Conservation (phyloP, 2,888 invertebrate species). For the Trimorus sp. region DNA sequence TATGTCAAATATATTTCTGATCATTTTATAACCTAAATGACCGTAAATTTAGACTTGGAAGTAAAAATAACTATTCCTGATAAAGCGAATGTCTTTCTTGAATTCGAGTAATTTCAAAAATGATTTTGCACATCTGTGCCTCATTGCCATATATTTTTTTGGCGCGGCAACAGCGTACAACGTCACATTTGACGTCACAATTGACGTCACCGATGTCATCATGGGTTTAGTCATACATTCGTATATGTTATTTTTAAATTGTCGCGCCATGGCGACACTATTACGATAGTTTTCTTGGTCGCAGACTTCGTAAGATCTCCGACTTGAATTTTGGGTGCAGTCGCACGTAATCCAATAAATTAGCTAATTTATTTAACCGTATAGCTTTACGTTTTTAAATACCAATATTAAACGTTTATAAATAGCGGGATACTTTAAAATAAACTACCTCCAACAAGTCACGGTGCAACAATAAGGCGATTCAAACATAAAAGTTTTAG, state of each 20-base stretch:
- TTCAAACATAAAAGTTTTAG: too few relatives aligned
- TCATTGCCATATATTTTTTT: constrained; percentile 34
- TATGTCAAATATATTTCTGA: constrained; percentile 28
- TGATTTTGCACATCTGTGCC: constrained; percentile 2
- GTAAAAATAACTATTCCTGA: not conserved
- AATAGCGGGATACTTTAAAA: constrained; percentile 43
- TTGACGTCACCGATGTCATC: constrained; percentile 57
- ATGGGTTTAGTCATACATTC: constrained; percentile 47
- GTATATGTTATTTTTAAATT: constrained; percentile 48
- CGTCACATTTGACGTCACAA: constrained; percentile 54
- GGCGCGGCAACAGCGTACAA: constrained; percentile 32
- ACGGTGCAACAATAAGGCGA: constrained; percentile 24
- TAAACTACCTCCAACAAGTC: constrained; percentile 36
- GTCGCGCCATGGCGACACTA: constrained; percentile 36
- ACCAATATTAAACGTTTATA: constrained; percentile 51
- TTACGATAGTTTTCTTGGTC: constrained; percentile 35
- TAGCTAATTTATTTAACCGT: constrained; percentile 58
- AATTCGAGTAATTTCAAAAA: too few relatives aligned
- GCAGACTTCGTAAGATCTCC: constrained; percentile 35
- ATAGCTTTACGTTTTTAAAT: constrained; percentile 51
- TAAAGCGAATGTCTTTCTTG: too few relatives aligned
- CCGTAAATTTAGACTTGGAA: not conserved
- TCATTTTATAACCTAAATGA: too few relatives aligned
- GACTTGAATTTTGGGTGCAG: constrained; percentile 48
- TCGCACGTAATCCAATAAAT: constrained; percentile 56